Evolutionary conservation across 2,797 vertebrate genomes (phyloP).

Genomic region (Eutrigla gurnardus): DNA sequence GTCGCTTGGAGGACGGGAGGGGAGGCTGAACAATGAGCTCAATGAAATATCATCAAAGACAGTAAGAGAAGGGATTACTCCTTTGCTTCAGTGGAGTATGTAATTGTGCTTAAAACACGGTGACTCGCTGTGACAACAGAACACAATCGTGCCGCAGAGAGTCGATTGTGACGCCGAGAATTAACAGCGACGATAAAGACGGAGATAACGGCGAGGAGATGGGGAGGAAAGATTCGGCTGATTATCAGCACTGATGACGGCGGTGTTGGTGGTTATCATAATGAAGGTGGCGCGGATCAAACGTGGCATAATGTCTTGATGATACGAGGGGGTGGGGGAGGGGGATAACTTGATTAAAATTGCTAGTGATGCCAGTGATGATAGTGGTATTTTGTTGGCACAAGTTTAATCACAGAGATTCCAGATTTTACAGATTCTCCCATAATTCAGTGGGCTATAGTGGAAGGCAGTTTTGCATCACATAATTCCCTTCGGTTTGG

Average conservation of each 20-base stretch:
- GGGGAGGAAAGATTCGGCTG: conserved; percentile 68
- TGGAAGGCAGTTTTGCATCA: conserved; percentile 46
- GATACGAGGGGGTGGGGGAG: conserved; percentile 51
- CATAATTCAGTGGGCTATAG: conserved; percentile 29
- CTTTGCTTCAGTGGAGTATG: conserved; percentile 81
- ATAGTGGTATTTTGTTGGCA: conserved; percentile 63
- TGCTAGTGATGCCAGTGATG: conserved; percentile 68
- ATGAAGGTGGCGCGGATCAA: conserved; percentile 75
- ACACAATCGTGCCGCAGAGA: conserved; percentile 71
- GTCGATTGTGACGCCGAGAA: conserved; percentile 54
- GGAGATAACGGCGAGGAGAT: conserved; percentile 70
- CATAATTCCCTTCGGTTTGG: conserved; percentile 18
- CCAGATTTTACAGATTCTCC: conserved; percentile 50
- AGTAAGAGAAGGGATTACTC: conserved; percentile 76
- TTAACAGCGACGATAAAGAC: conserved; percentile 71
- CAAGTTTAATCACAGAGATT: conserved; percentile 68
- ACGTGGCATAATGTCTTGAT: conserved; percentile 67
- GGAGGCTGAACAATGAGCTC: conserved; percentile 62
- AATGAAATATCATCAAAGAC: conserved; percentile 77
- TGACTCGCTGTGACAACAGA: conserved; percentile 68
- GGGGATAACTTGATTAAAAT: conserved; percentile 77
- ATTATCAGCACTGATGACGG: conserved; percentile 74
- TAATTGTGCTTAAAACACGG: conserved; percentile 72
- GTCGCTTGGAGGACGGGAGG: not conserved
- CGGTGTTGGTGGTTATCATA: conserved; percentile 77